These are phyloP conservation scores for Otolemur crassicaudatus DNA, from an alignment of 2,797 vertebrate genomes.

Conservation along the genomic window DNA sequence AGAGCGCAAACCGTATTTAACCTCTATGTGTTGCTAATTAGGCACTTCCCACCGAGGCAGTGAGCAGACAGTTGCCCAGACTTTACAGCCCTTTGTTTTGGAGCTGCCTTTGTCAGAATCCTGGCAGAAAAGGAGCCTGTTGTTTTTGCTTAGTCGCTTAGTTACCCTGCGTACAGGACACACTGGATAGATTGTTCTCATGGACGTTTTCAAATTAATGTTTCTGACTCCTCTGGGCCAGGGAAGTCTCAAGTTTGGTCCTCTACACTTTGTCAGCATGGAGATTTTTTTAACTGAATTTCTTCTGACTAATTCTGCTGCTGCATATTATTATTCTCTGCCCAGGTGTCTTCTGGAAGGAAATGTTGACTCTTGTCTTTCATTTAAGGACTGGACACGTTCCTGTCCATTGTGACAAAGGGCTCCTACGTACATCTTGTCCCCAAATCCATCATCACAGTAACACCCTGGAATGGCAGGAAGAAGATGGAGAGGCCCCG, in stretches of 20 bases:
- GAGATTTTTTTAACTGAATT: neutral
- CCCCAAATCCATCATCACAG: neutral
- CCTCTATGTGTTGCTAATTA: conserved; percentile 24
- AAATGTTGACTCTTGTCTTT: neutral
- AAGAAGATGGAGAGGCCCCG: neutral
- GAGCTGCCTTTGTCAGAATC: neutral
- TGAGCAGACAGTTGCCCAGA: neutral
- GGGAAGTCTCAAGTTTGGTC: neutral
- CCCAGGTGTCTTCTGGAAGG: neutral
- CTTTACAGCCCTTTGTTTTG: conserved; percentile 11
- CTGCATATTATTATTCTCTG: neutral
- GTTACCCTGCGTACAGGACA: neutral
- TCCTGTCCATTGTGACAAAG: neutral
- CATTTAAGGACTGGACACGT: neutral
- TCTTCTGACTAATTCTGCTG: neutral
- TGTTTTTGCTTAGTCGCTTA: neutral
- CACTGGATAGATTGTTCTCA: neutral
- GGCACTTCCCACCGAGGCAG: neutral
- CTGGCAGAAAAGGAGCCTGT: neutral
- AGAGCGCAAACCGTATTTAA: conserved; percentile 13
- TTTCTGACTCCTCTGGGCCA: conserved; percentile 1
- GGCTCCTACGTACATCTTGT: neutral
- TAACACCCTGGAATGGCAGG: neutral
- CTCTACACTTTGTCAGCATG: neutral
- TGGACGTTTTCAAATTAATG: neutral